Base-by-base conservation (phyloP, 2,113 vertebrate genomes). In the Barnardius zonarius region DNA sequence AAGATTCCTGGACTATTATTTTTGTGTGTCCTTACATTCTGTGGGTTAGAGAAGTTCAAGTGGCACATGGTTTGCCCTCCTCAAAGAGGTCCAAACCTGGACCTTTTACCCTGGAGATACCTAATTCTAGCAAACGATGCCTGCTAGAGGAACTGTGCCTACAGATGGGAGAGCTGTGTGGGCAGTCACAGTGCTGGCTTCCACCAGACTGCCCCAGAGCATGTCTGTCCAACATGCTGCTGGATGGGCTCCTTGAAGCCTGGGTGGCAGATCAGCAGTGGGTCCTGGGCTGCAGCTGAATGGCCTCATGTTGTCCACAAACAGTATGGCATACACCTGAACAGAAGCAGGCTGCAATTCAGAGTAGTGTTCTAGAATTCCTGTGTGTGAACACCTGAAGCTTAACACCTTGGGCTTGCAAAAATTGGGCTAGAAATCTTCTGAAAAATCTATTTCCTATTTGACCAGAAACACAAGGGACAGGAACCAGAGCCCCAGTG, bases 1-100 rank as follows among this genome's bases (percentile, higher is more conserved):
- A 96, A 96, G 91, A 91, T 75, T 78, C 77, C 37, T 87, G 77
- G 63, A 85, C 44, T 92, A 67, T 87, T 89, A 76, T 96, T 96
- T 96, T 89, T 93, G 66, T 20, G 5, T 79, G 83, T 84, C 77
- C 70, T 95, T 91, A 87, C 2, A 3, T 92, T 83, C 86, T 79
- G 86, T 31, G 57, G 89, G 89, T 95, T 69, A 66, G 73, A 85
- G 93, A 92, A 84, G 69, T 89, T 93, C 91, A 91, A 91, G 86
- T 73, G 86, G n/a, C 59, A 43, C 61, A 66, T 4, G 8, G 46
- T 52, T 92, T 86, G 70, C 52, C n/a, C 46, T 62, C 55, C 37
- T 77, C 76, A 52, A 57, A 70, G 43, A 63, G 33, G 66, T 75
- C 66, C 28, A 23, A 93, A 72, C 78, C n/a, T 83, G 70, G 77